Base-by-base conservation (phyloP, 2,797 vertebrate species). In the Fistularia tabacaria region DNA sequence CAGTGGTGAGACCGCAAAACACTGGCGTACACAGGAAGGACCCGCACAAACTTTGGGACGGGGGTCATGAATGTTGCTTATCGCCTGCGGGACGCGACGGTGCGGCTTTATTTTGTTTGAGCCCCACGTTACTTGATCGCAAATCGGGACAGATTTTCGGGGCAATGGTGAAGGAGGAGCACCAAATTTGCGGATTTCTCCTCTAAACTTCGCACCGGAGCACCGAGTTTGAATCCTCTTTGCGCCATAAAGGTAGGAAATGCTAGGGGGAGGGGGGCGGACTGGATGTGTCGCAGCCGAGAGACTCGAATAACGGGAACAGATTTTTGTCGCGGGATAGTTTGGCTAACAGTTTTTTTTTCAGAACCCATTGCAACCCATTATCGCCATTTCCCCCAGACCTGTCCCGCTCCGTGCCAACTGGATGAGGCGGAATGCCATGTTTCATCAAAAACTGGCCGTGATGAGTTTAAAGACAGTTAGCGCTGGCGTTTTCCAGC, bases 121-220 rank as follows among this genome's bases (percentile, higher is more conserved):
- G 37, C 52, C 15, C 25, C 69, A 50, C 73, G 74, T 7, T 68
- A 83, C 73, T 84, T 84, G 84, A 82, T 81, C 85, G 85, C 86
- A 82, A 71, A 80, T 85, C 57, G 66, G 73, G 77, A 83, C 76
- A 83, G 79, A 74, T 87, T 82, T 79, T 59, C 55, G 46, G 74
- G 57, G 64, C 50, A 62, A 15, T 56, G 74, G 49, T n/a, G 44
- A 12, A 58, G 65, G 63, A 69, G 60, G 46, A 15, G 70, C 66
- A 69, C 40, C 37, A 6, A 58, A 57, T 76, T 73, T 65, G 77
- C 64, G 65, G 78, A 79, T 55, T 76, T 70, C 54, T 38, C 41
- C 12, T 37, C 40, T 9, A 59, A 90, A 88, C 77, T 88, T 85
- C 75, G 38, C 11, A 45, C 12, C 49, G 55, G 62, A 62, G 44